Conservation (phyloP, 1,140 invertebrate genomes). For the Neodiprion lecontei region DNA sequence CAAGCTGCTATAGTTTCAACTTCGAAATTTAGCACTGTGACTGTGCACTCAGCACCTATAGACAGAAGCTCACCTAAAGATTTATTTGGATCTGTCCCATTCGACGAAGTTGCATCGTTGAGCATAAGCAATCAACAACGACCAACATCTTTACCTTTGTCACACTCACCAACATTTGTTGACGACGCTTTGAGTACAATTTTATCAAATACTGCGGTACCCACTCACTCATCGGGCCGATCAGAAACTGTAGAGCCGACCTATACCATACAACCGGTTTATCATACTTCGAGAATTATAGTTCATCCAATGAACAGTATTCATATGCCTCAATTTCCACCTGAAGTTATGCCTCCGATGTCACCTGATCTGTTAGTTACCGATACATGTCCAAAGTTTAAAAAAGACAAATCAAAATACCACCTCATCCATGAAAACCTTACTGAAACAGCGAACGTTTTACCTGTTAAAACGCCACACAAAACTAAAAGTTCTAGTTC, state of each 20-base stretch:
- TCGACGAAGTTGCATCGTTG: conserved; percentile 59
- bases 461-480: conserved; percentile 40
- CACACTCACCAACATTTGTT: conserved; percentile 44
- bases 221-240: conserved; percentile 24
- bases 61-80: conserved; percentile 53
- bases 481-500: conserved; percentile 42
- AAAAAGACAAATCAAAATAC: conserved; percentile 65
- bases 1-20: conserved; percentile 24
- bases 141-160: conserved; percentile 49
- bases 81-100: conserved; percentile 70
- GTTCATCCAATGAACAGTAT: conserved; percentile 45
- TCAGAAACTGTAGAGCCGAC: conserved; percentile 11
- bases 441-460: conserved; percentile 41
- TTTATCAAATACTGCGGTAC: conserved; percentile 36
- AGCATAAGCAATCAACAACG: conserved; percentile 45
- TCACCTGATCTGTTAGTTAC: conserved; percentile 49
- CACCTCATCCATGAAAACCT: conserved; percentile 61
- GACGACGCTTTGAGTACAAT: conserved; percentile 39
- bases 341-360: conserved; percentile 44
- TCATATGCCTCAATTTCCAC: conserved; percentile 30
- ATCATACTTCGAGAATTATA: conserved; percentile 39
- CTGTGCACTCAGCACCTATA: conserved; percentile 20
- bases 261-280: conserved; percentile 32
- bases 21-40: conserved; percentile 34
- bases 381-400: conserved; percentile 44